A percentile compares a stretch with the other conserved stretches of the same genome.
Evolutionary conservation across 2,888 invertebrate genomes (phyloP).

Genomic region (Rhingia campestris): DNA sequence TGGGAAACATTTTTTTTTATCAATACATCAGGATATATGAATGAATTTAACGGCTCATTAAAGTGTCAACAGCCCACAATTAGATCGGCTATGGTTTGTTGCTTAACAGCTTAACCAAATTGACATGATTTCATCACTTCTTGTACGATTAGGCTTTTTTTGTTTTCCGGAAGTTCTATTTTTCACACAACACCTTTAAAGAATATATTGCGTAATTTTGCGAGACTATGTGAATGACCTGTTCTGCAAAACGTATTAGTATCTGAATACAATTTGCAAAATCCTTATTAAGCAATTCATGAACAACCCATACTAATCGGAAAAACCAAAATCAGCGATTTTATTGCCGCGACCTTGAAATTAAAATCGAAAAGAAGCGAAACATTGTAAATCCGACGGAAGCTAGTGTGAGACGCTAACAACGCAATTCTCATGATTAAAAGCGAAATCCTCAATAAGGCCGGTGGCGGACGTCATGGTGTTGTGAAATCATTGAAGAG

Average conservation of each 20-base stretch:
- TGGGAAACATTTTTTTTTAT: too few relatives aligned
- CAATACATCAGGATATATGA: too few relatives aligned
- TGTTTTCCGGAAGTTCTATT: too few relatives aligned
- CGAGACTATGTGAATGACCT: constrained; percentile 8
- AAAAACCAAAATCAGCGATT: constrained; percentile 25
- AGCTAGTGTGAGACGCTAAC: constrained; percentile 27
- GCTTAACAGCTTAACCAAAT: too few relatives aligned
- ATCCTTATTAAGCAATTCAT: constrained; percentile 32
- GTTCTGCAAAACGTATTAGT: background rate
- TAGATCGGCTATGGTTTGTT: too few relatives aligned
- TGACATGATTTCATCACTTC: too few relatives aligned
- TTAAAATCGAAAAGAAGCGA: constrained; percentile 18
- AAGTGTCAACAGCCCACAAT: too few relatives aligned
- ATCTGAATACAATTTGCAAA: background rate
- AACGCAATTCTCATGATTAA: constrained; percentile 9
- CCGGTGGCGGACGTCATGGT: background rate
- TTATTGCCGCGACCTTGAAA: constrained; percentile 54
- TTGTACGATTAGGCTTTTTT: too few relatives aligned
- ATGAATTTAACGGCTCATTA: too few relatives aligned
- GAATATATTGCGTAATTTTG: constrained; percentile 28
- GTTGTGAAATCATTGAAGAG: constrained; percentile 40
- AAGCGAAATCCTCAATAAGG: constrained; percentile 15
- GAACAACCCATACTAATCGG: constrained; percentile 13
- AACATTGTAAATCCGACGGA: constrained; percentile 27
- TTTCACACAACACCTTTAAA: too few relatives aligned